Conservation (phyloP, 1,140 invertebrate genomes). For the Penaeus japonicus region DNA sequence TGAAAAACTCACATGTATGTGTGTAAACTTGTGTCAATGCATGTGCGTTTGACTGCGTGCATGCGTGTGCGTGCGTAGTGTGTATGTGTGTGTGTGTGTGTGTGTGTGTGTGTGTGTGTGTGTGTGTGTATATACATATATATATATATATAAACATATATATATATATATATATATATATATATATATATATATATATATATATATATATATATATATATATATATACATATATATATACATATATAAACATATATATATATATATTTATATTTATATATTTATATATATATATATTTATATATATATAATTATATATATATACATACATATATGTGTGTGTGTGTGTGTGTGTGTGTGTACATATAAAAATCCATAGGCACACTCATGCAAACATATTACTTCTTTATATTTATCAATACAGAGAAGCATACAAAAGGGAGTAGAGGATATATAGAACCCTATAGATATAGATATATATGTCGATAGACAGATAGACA, state of each 20-base stretch:
- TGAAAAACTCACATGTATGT: too few relatives aligned
- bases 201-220: constrained; percentile 6
- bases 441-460: too few relatives aligned
- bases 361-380: neutral
- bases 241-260: neutral
- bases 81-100: too few relatives aligned
- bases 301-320: neutral
- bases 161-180: neutral
- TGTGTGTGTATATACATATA: too few relatives aligned
- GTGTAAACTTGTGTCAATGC: too few relatives aligned
- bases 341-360: neutral
- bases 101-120: too few relatives aligned
- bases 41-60: too few relatives aligned
- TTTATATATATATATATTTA: neutral
- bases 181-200: constrained; percentile 6
- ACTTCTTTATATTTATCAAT: neutral
- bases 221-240: neutral
- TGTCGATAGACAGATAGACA: neutral
- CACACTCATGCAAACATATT: neutral
- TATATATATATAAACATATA: too few relatives aligned
- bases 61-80: too few relatives aligned
- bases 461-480: neutral
- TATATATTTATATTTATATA: neutral
- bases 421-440: neutral
- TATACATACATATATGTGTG: neutral